phyloP scores from a whole-genome alignment of 2,113 vertebrate genomes.

The Cyprinus carpio region DNA sequence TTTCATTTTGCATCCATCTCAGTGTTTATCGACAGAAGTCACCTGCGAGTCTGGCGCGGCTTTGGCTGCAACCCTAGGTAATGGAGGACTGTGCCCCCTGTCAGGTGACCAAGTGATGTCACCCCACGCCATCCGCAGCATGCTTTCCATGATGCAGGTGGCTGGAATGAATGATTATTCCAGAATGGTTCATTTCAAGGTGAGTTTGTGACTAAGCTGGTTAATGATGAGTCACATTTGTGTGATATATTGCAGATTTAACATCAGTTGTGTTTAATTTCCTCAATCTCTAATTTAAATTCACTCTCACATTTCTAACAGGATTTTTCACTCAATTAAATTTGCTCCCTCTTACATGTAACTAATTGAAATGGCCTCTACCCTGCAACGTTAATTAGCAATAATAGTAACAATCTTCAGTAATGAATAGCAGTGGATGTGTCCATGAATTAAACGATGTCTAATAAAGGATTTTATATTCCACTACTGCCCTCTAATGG shows the following conservation, averaged over 20 bases:
- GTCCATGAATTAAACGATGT: too few species aligned
- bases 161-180: slow-evolving; percentile 73
- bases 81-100: slow-evolving; percentile 71
- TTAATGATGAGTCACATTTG: background rate
- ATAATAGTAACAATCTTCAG: background rate
- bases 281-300: background rate
- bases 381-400: background rate
- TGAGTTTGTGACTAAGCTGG: slow-evolving; percentile 27
- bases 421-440: background rate
- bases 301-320: background rate
- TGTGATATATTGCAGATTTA: background rate
- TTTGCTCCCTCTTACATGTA: background rate
- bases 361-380: background rate
- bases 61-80: slow-evolving; percentile 69
- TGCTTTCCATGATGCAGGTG: slow-evolving; percentile 72
- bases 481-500: slow-evolving; percentile 37
- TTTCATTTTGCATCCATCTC: background rate
- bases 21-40: slow-evolving; percentile 71
- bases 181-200: slow-evolving; percentile 68
- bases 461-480: background rate
- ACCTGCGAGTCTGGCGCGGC: slow-evolving; percentile 71
- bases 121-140: slow-evolving; percentile 57
- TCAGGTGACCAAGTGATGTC: slow-evolving; percentile 73
- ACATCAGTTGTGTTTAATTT: background rate
- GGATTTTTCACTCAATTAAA: background rate